These are phyloP conservation scores for Drosophila parthenogenetica DNA, from an alignment of 2,888 invertebrate species.

Conservation along the genomic window DNA sequence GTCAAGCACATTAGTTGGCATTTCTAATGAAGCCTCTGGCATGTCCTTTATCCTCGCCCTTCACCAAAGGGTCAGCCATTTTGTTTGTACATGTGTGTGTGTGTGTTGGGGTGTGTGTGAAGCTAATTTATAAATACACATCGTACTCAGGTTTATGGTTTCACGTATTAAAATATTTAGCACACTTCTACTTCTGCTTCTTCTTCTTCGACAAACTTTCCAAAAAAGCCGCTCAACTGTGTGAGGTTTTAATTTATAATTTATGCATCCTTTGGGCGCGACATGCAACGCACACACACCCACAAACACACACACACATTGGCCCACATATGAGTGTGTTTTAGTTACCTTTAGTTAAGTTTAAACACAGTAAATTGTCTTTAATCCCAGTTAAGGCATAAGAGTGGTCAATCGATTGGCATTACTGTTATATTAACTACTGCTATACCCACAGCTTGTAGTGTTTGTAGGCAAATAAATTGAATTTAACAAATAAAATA, in stretches of 20 bases:
- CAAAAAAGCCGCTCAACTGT: constrained; percentile 34
- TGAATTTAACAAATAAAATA: too few species aligned
- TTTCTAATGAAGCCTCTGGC: constrained; percentile 65
- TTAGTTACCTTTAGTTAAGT: constrained; percentile 31
- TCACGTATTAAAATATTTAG: constrained; percentile 77
- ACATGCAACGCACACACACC: constrained; percentile 37
- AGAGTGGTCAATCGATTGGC: not conserved
- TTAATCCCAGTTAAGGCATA: not conserved
- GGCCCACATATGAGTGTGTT: constrained; percentile 4
- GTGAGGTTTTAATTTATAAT: constrained; percentile 67
- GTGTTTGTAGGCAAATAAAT: too few species aligned
- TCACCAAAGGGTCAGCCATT: constrained; percentile 64
- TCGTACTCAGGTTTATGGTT: constrained; percentile 68
- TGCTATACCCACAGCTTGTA: too few species aligned
- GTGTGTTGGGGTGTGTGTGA: constrained; percentile 37
- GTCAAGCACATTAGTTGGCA: constrained; percentile 80
- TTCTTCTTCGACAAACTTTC: constrained; percentile 28
- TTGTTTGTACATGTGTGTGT: constrained; percentile 16
- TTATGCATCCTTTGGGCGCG: constrained; percentile 65
- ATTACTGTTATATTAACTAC: too few species aligned
- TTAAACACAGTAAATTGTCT: constrained; percentile 13
- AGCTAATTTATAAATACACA: constrained; percentile 73
- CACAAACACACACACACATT: constrained; percentile 3
- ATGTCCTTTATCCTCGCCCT: constrained; percentile 31
- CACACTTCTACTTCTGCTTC: constrained; percentile 58